A percentile compares a stretch with the other conserved stretches of the same genome.
phyloP scores from a whole-genome alignment of 2,113 vertebrate genomes.

The Actenoides hombroni region DNA sequence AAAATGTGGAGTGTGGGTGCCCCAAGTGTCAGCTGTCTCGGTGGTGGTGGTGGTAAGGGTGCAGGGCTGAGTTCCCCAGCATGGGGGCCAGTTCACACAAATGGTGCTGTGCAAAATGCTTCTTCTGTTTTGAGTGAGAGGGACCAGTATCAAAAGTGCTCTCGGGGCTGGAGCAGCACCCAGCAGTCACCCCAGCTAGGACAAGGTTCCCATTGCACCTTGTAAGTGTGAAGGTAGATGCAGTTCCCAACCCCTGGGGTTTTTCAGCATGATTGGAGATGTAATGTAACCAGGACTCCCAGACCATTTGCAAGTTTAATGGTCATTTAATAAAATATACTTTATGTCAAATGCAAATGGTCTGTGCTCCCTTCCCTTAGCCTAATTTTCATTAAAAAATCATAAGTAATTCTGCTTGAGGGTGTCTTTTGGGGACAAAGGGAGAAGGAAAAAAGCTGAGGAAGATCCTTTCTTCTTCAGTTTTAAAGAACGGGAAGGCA shows the following conservation, averaged over 20 bases:
- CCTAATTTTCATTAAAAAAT: neutral
- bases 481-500: neutral
- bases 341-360: neutral
- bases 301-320: neutral
- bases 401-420: neutral
- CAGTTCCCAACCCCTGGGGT: rapidly evolving
- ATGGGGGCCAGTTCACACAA: rapidly evolving
- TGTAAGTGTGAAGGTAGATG: neutral
- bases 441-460: neutral
- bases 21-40: rapidly evolving
- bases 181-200: neutral
- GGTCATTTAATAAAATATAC: neutral
- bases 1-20: neutral
- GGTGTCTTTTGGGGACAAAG: neutral
- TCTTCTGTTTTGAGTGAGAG: neutral
- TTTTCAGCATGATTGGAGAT: neutral
- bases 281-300: neutral
- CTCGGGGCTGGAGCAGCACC: neutral
- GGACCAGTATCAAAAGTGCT: neutral
- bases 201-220: rapidly evolving
- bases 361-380: neutral
- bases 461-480: neutral
- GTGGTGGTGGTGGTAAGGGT: neutral
- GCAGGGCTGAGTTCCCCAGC: neutral
- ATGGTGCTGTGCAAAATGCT: neutral